These are phyloP conservation scores for Nomada lathburiana DNA, from an alignment of 2,888 invertebrate species.

Conservation along the genomic window DNA sequence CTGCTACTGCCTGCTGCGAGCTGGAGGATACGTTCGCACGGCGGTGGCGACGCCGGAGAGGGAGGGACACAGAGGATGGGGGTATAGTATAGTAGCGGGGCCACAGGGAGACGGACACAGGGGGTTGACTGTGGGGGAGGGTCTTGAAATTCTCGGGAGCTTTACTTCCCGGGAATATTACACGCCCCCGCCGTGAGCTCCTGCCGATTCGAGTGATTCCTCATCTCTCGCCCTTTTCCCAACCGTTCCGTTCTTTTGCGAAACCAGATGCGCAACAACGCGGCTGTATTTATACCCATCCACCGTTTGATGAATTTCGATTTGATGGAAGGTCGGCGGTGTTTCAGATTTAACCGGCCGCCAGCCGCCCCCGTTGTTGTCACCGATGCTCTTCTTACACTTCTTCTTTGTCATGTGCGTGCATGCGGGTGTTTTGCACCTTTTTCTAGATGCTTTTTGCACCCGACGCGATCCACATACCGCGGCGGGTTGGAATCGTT, in stretches of 20 bases:
- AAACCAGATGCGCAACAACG: constrained; percentile 71
- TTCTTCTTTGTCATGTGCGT: not conserved
- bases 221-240: constrained; percentile 69
- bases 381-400: constrained; percentile 4
- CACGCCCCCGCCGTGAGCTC: constrained; percentile 73
- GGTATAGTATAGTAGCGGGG: constrained; percentile 10
- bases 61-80: not conserved
- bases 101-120: constrained; percentile 38
- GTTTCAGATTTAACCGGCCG: constrained; percentile 48
- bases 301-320: constrained; percentile 66
- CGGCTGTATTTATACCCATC: constrained; percentile 55
- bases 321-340: constrained; percentile 56
- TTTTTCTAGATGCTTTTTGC: not conserved
- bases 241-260: constrained; percentile 62
- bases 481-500: not conserved
- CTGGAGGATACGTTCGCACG: constrained; percentile 45
- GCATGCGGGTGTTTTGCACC: not conserved
- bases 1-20: constrained; percentile 60
- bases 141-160: constrained; percentile 78
- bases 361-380: not conserved
- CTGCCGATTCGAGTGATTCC: constrained; percentile 74
- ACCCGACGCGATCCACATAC: not conserved
- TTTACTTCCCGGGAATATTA: constrained; percentile 81
- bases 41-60: not conserved
- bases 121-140: constrained; percentile 52